Evolutionary conservation across 1,140 invertebrate species (phyloP), one percentile per base, ranked within the genome.

Genomic region (Phortica variegata): DNA sequence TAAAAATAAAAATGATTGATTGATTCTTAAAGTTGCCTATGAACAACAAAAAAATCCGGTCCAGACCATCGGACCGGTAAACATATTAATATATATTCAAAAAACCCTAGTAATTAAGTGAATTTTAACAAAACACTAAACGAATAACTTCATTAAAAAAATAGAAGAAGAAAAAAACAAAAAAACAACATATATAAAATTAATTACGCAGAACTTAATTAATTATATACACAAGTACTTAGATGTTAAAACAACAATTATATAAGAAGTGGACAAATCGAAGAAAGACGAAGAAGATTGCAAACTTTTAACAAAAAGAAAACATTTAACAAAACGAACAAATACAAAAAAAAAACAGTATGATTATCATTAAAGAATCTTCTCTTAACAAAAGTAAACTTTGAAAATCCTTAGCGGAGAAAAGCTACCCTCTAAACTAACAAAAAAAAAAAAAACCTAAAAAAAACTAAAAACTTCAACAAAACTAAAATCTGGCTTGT

Each of bases 311-410:
- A 52, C 47, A 23, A 47, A 54, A 57, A 52, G 29, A 51, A 56
- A 63, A 58, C 53, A 60, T 47, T 31, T 48, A 56, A 43, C 20
- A 46, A 55, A 44, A 32, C 44, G 34, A 33, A 42, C 44, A 19
- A 43, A 52, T 15, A 40, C 23, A 45, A 39, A 17, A 53, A 56
- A 49, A 46, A 61, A 65, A 58, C 65, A 70, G 65, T 70, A 70
- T 69, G 65, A 69, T 69, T 69, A 65, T 65, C 65, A 69, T 65
- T 69, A 69, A 69, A 61, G 56, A 58, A 65, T 70, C 60, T 70
- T 70, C 58, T 70, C 58, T 65, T 57, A 69, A 69, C 65, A 70
- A 62, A 62, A 69, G 61, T 70, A 70, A 70, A 70, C 61, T 70
- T 70, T 70, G 56, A 70, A 68, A 68, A 68, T 68, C 63, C 60